A percentile compares a stretch with the other conserved stretches of the same genome.
phyloP scores from a whole-genome alignment of 2,888 invertebrate species.

The Zhengitettix transpicula region DNA sequence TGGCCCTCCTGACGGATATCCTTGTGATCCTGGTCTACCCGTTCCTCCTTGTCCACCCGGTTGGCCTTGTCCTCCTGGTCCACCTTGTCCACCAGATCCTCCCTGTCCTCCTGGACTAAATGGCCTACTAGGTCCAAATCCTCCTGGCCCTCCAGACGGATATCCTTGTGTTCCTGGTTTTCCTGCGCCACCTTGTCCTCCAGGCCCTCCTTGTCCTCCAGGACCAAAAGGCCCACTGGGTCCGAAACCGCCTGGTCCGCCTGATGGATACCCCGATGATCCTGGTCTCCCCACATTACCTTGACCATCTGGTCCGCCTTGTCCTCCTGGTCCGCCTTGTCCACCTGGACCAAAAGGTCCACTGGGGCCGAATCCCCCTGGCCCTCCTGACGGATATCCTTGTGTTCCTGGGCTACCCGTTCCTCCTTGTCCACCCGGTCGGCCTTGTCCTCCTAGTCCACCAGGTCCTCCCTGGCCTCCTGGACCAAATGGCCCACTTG shows the following conservation, averaged over 20 bases:
- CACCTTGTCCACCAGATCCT: constrained; percentile 16
- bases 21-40: constrained; percentile 10
- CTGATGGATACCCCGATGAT: constrained; percentile 12
- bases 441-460: constrained; percentile 6
- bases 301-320: constrained; percentile 13
- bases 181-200: constrained; percentile 15
- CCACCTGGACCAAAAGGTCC: constrained; percentile 7
- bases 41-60: constrained; percentile 10
- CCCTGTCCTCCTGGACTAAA: constrained; percentile 12
- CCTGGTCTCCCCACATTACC: neutral
- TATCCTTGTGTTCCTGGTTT: constrained; percentile 6
- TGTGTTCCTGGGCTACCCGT: constrained; percentile 20
- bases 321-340: constrained; percentile 18
- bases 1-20: constrained; percentile 5
- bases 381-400: constrained; percentile 19
- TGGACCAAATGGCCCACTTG: constrained; percentile 8
- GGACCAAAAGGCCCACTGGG: neutral
- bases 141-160: constrained; percentile 4
- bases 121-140: neutral
- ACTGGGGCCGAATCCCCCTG: constrained; percentile 17
- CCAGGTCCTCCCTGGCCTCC: constrained; percentile 8
- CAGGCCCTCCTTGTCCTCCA: neutral
- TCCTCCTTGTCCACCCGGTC: constrained; percentile 14
- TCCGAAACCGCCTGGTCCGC: constrained; percentile 5
- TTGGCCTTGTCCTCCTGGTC: constrained; percentile 8